Base-by-base conservation (phyloP, 2,797 vertebrate species). In the Acipenser oxyrinchus region DNA sequence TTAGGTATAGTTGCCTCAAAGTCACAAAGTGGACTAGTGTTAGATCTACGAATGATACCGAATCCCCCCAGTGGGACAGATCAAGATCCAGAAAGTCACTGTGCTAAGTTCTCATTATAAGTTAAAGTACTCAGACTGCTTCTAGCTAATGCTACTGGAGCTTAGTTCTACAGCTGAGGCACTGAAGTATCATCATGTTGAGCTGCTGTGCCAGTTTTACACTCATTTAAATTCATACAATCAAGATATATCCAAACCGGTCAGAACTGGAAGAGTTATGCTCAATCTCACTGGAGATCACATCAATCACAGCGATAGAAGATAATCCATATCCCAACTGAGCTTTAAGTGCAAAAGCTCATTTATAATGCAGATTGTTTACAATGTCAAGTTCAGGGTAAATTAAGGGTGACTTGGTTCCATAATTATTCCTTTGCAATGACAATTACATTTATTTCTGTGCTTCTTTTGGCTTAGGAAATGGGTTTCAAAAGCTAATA, bases 161-260 rank as follows among this genome's bases (percentile, higher is more conserved):
- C 18, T 18, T 18, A 18, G 18, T 18, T 18, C 18, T 18, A 18
- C 18, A 18, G 18, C 18, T 18, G 18, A 18, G 18, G 18, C 18
- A 18, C 18, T 18, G 18, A 18, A 18, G 18, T 18, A 12, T 58
- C 55, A 58, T 6, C 11, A 58, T 10, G 11, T n/a, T 58, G 4
- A 58, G 13, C 55, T 58, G 0, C 6, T 58, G 55, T 58, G 55
- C 55, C 55, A 58, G 55, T n/a, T 10, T 10, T 12, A 12, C 10
- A n/a, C 13, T 58, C 8, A 57, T 58, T 58, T n/a, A 58, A 58
- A 58, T 58, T 58, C 55, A 58, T 58, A 12, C 55, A 10, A 58
- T 58, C 55, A 12, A 18, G 2, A 18, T 10, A 18, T n/a, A 10
- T 58, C 55, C 4, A 58, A 6, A 12, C 55, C 6, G 4, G 55